Evolutionary conservation across 2,113 vertebrate genomes (phyloP).

Genomic region (Erpornis zantholeuca): DNA sequence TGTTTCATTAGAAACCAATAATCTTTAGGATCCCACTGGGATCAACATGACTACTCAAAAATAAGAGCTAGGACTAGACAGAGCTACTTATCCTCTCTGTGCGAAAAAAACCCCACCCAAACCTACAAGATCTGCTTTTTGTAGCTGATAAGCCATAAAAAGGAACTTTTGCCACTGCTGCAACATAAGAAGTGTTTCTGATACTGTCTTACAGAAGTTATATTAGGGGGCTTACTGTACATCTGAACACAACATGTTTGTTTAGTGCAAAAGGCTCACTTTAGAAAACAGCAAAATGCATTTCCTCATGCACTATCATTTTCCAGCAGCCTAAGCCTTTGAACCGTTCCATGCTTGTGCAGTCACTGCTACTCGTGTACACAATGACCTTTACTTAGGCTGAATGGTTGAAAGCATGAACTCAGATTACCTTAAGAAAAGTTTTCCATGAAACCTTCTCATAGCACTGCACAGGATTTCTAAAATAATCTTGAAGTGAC

Average conservation of each 20-base stretch:
- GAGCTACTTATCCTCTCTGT: background rate
- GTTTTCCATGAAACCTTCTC: slow-evolving; percentile 97
- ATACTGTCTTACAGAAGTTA: background rate
- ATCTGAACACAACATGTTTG: background rate
- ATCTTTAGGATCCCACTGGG: background rate
- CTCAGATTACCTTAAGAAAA: slow-evolving; percentile 89
- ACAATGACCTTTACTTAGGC: background rate
- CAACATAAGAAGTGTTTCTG: background rate
- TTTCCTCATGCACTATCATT: background rate
- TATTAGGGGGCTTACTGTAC: background rate
- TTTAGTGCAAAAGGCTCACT: background rate
- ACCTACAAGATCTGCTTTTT: background rate
- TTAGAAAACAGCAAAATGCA: background rate
- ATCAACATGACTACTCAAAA: background rate
- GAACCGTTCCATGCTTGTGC: background rate
- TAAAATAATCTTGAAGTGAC: slow-evolving; percentile 97
- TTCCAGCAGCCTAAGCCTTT: background rate
- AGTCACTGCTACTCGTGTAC: background rate
- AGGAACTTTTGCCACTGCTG: background rate
- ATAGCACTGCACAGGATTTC: slow-evolving; percentile 96
- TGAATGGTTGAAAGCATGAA: background rate
- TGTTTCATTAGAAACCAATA: background rate
- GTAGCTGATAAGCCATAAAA: background rate
- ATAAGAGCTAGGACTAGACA: background rate
- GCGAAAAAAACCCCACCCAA: background rate